Base-by-base conservation (phyloP, 2,888 invertebrate species). In the Ochropacha duplaris region DNA sequence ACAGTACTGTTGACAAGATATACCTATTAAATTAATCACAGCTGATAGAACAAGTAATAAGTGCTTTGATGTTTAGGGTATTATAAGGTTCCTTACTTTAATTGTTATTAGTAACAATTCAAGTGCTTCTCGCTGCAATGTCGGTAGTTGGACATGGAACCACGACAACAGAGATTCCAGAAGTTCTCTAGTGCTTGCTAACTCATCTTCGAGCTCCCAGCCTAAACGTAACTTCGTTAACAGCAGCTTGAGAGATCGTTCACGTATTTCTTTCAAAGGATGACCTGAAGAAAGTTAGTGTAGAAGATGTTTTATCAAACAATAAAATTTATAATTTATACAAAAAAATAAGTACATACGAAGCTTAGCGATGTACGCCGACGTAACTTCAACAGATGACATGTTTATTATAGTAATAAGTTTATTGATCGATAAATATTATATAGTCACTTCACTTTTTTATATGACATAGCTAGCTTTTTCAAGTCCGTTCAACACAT, bases 161-260 rank as follows among this genome's bases (percentile, higher is more conserved):
- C 95, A 96, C 54, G 93, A 88, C 52, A 95, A 83, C 26, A 96
- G 81, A 61, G 94, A 93, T 54, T 91, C 85, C 22, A 96, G 76
- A 19, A 96, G 83, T 71, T 95, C 94, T 61, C 94, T 93, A 39
- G 93, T 94, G 49, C 93, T 87, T 19, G 93, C 90, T 55, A 95
- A 77, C 71, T 95, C 94, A 73, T 94, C 94, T 57, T 95, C 94
- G 55, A 94, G 87, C 56, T 92, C 85, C 86, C 94, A 94, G 22
- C 95, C 95, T 64, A 94, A 85, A 58, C 94, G 93, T n/a, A 95
- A 83, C 79, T 96, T 96, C 0, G 94, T 94, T 64, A 93, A 78
- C 55, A 95, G 82, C 65, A 93, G 84, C 58, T 92, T 84, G 22
- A 95, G 81, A 11, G 94, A 90, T 60, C 95, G 87, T 62, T 93